Evolutionary conservation across 2,888 invertebrate genomes (phyloP).

Genomic region (Nomada flava): DNA sequence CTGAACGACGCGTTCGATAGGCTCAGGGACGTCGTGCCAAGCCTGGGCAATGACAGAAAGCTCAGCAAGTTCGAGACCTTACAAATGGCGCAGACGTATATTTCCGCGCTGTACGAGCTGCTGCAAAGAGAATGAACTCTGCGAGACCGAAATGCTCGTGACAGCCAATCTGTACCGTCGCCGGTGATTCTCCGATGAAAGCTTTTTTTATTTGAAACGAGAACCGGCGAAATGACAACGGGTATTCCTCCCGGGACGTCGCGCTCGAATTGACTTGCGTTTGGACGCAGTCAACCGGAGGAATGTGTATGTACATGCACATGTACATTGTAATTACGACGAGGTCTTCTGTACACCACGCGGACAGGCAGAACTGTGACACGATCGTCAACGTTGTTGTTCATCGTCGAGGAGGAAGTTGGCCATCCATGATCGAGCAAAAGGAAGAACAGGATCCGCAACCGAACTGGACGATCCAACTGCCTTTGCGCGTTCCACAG

Average conservation of each 20-base stretch:
- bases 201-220: too few relatives aligned
- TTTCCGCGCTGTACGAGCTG: conserved; percentile 88
- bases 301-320: too few relatives aligned
- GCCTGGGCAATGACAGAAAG: conserved; percentile 89
- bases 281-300: too few relatives aligned
- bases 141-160: neutral
- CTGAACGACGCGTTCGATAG: conserved; percentile 90
- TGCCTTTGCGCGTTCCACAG: neutral
- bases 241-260: too few relatives aligned
- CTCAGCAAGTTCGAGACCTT: conserved; percentile 91
- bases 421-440: too few relatives aligned
- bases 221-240: too few relatives aligned
- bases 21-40: conserved; percentile 89
- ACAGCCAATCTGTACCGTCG: neutral
- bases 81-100: conserved; percentile 92
- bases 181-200: neutral
- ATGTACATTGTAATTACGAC: too few relatives aligned
- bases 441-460: neutral
- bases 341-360: too few relatives aligned
- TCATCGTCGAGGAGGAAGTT: neutral
- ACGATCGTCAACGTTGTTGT: too few relatives aligned
- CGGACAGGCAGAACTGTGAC: neutral
- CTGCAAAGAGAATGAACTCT: conserved; percentile 82
- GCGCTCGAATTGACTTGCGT: too few relatives aligned
- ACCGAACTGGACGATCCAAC: neutral